These are phyloP conservation scores for Siniperca undulata DNA, from an alignment of 2,797 vertebrate species.

Conservation along the genomic window DNA sequence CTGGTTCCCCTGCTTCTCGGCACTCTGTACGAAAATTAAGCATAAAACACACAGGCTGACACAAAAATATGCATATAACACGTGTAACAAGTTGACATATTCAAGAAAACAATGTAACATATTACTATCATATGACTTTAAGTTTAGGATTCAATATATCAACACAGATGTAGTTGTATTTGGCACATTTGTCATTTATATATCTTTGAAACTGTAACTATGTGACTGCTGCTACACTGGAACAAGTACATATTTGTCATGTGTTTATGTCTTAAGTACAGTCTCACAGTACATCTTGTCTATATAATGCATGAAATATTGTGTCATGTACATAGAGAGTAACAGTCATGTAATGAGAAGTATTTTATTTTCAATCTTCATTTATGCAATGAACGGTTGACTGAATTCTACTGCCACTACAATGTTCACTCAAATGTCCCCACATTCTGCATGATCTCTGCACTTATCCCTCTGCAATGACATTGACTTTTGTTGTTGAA, in stretches of 20 bases:
- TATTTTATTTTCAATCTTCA: background rate
- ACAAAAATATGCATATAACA: background rate
- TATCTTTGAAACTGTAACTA: too few species aligned
- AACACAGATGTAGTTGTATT: background rate
- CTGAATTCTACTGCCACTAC: background rate
- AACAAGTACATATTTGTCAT: background rate
- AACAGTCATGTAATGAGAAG: background rate
- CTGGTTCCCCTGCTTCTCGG: constrained; percentile 93
- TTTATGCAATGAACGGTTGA: background rate
- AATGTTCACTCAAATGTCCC: too few species aligned
- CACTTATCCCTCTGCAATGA: background rate
- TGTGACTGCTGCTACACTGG: constrained; percentile 19
- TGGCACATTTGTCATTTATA: too few species aligned
- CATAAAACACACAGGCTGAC: background rate
- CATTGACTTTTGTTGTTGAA: background rate
- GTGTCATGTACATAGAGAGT: background rate
- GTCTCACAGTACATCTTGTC: background rate
- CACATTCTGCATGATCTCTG: background rate
- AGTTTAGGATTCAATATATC: background rate
- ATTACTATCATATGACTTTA: background rate
- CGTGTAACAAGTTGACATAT: background rate
- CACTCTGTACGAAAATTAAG: constrained; percentile 84
- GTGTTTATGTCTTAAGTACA: background rate
- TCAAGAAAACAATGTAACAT: background rate
- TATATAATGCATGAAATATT: background rate